Evolutionary conservation across 2,797 vertebrate genomes (phyloP).

Genomic region (Danio jaintianensis): DNA sequence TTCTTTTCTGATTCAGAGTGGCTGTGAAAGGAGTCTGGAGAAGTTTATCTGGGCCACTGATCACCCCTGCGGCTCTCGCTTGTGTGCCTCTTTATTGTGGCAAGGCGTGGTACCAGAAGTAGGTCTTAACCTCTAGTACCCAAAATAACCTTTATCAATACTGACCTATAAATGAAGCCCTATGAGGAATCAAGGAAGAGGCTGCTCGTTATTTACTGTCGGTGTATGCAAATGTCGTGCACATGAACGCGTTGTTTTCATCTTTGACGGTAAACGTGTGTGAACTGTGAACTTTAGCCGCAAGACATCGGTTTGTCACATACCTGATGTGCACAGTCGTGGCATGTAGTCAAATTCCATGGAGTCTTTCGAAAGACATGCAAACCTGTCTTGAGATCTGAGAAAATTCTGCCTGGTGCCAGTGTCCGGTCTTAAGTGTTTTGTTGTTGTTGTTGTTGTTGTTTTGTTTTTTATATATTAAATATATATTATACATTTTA

Average conservation of each 20-base stretch:
- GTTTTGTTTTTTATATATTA: not conserved
- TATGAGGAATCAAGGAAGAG: not conserved
- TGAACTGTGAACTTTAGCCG: not conserved
- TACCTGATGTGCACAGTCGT: conserved; percentile 35
- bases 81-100: conserved; percentile 51
- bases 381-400: conserved; percentile 4
- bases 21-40: conserved; percentile 72
- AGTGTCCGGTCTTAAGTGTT: not conserved
- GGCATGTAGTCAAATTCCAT: conserved; percentile 44
- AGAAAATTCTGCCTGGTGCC: not conserved
- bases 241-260: not conserved
- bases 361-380: conserved; percentile 22
- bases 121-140: conserved; percentile 48
- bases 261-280: not conserved
- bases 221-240: not conserved
- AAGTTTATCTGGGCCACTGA: conserved; percentile 63
- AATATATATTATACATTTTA: not conserved
- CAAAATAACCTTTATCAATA: conserved; percentile 29
- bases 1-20: conserved; percentile 73
- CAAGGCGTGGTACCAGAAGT: conserved; percentile 61
- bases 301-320: conserved; percentile 38
- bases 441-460: too few species aligned
- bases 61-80: conserved; percentile 70
- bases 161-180: not conserved
- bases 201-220: not conserved